Base-by-base conservation (phyloP, 2,113 vertebrate genomes). In the Strigops habroptila region DNA sequence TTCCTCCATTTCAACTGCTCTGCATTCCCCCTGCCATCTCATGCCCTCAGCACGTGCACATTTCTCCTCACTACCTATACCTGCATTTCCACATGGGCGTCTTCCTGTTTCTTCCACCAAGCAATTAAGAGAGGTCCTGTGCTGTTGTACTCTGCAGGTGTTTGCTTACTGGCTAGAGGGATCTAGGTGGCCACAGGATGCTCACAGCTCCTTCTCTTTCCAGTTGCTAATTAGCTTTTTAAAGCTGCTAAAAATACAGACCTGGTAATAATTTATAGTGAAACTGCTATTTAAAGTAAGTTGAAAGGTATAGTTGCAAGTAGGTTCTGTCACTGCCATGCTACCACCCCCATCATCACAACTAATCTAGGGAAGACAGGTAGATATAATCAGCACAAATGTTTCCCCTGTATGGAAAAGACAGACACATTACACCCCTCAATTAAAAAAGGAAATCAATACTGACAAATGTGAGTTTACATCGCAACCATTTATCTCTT, bases 391-490 rank as follows among this genome's bases (percentile, higher is more conserved):
- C 95, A 97, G 88, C 94, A 96, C 91, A 96, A 97, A 95, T 94
- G 91, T 97, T 98, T 97, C 81, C 91, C 83, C 94, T 94, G 87
- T 90, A 86, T 69, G 74, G 83, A 91, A 97, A 96, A 97, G 95
- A 96, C 82, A 92, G 95, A 93, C 85, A 78, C 48, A 91, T 97
- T 97, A 97, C 75, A 97, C 83, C 96, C 97, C 82, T 98, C 96
- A 97, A 96, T 98, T 98, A 97, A 97, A 97, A 97, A 60, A 96
- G 94, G 93, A 98, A 97, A 97, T 98, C 98, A 90, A 82, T 97
- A 93, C 91, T 97, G 96, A 97, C 97, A 97, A 97, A 97, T 97
- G 91, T 82, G 95, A 96, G 96, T 96, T 97, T 97, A 68, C 96
- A 93, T 97, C 92, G 91, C 63, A 95, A 59, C 95, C 95, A 95